A percentile compares a stretch with the other conserved stretches of the same genome.
Conservation (phyloP, 2,113 vertebrate genomes). For the Halcyon malimbica region DNA sequence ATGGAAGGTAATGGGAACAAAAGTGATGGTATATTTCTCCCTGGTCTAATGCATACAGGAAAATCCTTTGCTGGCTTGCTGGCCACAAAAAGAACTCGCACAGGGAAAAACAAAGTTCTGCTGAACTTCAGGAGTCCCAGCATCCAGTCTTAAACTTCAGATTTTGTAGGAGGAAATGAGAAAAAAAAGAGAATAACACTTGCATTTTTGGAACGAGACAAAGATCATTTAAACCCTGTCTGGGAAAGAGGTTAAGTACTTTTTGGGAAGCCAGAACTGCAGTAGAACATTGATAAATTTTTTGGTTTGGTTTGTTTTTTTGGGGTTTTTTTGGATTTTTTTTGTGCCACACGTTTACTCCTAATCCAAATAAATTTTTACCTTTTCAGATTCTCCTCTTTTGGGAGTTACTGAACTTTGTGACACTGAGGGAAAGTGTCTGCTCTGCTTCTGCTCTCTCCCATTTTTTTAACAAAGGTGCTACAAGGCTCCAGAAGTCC, state of each 20-base stretch:
- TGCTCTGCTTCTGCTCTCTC: not conserved
- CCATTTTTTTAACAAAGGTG: not conserved
- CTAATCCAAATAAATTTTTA: constrained; percentile 17
- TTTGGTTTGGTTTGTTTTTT: not conserved
- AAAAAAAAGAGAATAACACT: not conserved
- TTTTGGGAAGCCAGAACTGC: constrained; percentile 1
- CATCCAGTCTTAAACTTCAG: not conserved
- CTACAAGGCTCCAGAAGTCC: not conserved
- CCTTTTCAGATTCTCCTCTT: not conserved
- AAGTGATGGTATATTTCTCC: not conserved
- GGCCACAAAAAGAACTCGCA: not conserved
- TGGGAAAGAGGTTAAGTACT: not conserved
- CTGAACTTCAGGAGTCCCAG: not conserved
- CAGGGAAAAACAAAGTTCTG: not conserved
- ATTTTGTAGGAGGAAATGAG: not conserved
- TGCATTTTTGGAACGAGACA: not conserved
- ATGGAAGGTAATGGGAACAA: not conserved
- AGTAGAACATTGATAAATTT: not conserved
- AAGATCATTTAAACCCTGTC: not conserved
- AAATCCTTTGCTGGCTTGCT: not conserved
- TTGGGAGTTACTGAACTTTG: not conserved
- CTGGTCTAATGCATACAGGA: not conserved
- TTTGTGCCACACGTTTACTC: not conserved
- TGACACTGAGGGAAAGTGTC: not conserved
- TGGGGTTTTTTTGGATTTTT: too few relatives aligned